Conservation (phyloP, 2,797 vertebrate species). For the Galago senegalensis region DNA sequence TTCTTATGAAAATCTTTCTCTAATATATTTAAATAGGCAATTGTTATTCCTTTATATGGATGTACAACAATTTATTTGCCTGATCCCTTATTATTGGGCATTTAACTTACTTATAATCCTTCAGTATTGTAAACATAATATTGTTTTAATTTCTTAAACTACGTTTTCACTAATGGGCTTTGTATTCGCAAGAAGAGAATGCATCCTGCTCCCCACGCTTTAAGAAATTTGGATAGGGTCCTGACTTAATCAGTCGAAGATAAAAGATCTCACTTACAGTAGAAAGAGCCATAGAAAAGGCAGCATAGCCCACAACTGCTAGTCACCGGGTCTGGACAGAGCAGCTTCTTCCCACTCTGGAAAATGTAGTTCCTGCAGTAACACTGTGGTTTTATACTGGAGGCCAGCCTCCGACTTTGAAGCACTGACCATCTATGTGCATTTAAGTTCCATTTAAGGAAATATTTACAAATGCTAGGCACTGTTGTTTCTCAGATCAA, state of each 20-base stretch:
- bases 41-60: background rate
- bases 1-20: slow-evolving; percentile 5
- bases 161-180: background rate
- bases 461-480: background rate
- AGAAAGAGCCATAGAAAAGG: background rate
- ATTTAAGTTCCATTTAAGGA: background rate
- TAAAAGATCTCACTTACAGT: background rate
- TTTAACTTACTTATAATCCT: background rate
- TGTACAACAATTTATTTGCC: background rate
- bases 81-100: background rate
- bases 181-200: background rate
- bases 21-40: background rate
- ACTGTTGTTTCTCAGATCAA: background rate
- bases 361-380: background rate
- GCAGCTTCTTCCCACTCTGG: background rate
- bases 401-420: background rate
- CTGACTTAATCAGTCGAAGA: background rate
- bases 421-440: background rate
- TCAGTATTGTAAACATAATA: background rate
- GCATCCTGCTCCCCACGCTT: background rate
- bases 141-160: background rate
- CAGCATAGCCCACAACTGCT: background rate
- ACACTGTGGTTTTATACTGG: background rate
- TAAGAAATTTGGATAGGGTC: background rate
- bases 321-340: background rate